Evolutionary conservation across 2,888 invertebrate species (phyloP).

Genomic region (Onchidella celtica): DNA sequence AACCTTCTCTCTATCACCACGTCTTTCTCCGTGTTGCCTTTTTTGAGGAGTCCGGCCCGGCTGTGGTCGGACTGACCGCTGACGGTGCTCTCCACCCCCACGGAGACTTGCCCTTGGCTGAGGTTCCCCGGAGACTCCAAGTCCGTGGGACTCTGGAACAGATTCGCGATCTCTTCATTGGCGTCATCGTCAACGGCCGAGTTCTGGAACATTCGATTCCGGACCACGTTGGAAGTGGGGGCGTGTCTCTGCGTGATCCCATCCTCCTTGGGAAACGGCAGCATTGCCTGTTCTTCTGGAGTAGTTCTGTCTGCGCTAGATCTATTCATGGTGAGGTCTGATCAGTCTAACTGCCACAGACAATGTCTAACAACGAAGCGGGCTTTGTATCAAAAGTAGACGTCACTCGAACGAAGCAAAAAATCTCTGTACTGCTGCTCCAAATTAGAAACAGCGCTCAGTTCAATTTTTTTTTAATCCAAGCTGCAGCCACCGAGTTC

Average conservation of each 20-base stretch:
- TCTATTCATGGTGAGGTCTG: background rate
- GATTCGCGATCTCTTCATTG: background rate
- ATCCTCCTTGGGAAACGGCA: background rate
- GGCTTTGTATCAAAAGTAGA: no score
- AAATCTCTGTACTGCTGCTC: no score
- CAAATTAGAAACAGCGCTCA: no score
- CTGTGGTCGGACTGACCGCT: constrained; percentile 71
- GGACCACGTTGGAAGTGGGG: background rate
- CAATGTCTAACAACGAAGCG: no score
- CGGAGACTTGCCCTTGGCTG: constrained; percentile 64
- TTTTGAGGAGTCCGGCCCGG: constrained; percentile 60
- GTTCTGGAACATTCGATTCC: constrained; percentile 7
- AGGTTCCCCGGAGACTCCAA: constrained; percentile 63
- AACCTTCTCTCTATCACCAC: constrained; percentile 60
- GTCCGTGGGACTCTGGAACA: constrained; percentile 28
- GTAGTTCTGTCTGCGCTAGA: background rate
- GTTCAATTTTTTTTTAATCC: no score
- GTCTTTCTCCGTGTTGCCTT: constrained; percentile 61
- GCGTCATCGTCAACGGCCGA: background rate
- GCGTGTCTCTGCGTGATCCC: background rate
- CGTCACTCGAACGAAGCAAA: no score
- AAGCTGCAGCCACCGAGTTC: no score
- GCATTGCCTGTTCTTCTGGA: background rate
- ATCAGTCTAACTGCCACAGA: background rate
- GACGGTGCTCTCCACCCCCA: constrained; percentile 64